Conservation (phyloP, 2,113 vertebrate species). For the Macaca mulatta region DNA sequence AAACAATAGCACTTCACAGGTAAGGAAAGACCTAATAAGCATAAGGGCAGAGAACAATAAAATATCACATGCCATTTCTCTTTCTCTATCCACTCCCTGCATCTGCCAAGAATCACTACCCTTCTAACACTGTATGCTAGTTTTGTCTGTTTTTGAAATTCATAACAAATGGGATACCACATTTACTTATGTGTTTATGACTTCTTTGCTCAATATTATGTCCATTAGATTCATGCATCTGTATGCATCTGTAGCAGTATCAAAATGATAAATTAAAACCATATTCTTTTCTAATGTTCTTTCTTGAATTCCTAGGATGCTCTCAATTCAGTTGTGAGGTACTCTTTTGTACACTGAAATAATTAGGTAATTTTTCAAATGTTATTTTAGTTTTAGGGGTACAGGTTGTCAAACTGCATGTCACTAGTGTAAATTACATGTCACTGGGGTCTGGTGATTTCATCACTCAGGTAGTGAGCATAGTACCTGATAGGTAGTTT, state of each 20-base stretch:
- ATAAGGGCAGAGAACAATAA: neutral
- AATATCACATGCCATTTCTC: neutral
- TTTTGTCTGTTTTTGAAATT: neutral
- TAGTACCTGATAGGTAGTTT: too few species aligned
- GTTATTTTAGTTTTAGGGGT: too few species aligned
- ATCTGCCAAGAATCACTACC: neutral
- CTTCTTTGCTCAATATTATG: neutral
- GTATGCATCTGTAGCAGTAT: neutral
- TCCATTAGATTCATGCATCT: neutral
- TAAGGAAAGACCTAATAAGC: conserved; percentile 8
- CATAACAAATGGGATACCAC: neutral
- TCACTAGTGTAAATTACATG: too few species aligned
- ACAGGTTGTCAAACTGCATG: too few species aligned
- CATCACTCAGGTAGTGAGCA: too few species aligned
- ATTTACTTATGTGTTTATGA: neutral
- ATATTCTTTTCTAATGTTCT: neutral
- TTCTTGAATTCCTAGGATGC: neutral
- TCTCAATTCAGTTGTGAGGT: neutral
- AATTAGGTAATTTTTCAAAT: neutral
- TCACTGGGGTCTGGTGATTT: too few species aligned
- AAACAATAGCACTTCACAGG: neutral
- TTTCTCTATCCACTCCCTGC: neutral
- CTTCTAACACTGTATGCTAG: neutral
- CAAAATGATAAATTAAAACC: neutral
- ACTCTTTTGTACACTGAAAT: neutral